A percentile compares a stretch with the other conserved stretches of the same genome.
These are phyloP conservation scores for Polydrusus pterygomalis DNA, from an alignment of 2,888 invertebrate genomes.

Conservation along the genomic window DNA sequence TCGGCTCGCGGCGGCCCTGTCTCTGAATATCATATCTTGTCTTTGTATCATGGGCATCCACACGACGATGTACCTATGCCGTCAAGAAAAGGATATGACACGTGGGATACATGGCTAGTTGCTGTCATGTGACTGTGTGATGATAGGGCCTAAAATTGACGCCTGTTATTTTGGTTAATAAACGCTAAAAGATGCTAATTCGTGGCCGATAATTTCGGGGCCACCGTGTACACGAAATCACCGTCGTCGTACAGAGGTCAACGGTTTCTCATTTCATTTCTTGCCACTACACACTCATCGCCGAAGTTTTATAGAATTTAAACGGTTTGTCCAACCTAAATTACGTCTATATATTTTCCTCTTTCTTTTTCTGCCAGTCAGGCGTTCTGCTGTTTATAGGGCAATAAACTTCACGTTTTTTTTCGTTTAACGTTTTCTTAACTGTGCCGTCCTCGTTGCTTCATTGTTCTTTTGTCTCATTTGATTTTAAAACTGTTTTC, in stretches of 20 bases:
- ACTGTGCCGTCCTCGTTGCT: neutral
- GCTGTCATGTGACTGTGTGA: no score
- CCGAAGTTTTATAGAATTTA: conserved; percentile 41
- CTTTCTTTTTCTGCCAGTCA: conserved; percentile 17
- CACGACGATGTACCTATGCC: no score
- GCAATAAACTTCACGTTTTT: conserved; percentile 37
- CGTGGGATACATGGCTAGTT: no score
- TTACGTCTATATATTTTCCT: conserved; percentile 26
- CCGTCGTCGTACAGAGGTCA: conserved; percentile 53
- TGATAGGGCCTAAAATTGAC: no score
- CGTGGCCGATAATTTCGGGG: neutral
- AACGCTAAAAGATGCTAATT: no score
- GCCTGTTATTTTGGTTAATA: no score
- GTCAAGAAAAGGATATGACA: no score
- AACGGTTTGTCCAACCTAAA: conserved; percentile 43
- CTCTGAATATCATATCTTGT: no score
- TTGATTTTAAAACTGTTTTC: no score
- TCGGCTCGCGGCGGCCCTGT: no score
- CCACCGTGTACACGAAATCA: conserved; percentile 35
- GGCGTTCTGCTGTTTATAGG: conserved; percentile 33
- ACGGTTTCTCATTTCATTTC: conserved; percentile 54
- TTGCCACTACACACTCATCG: conserved; percentile 44
- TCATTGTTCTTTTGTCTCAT: no score
- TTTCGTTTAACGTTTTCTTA: conserved; percentile 6
- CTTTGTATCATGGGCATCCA: no score